Evolutionary conservation across 2,113 vertebrate species (phyloP), one percentile per base, ranked within the genome.

Genomic region (Craseonycteris thonglongyai): DNA sequence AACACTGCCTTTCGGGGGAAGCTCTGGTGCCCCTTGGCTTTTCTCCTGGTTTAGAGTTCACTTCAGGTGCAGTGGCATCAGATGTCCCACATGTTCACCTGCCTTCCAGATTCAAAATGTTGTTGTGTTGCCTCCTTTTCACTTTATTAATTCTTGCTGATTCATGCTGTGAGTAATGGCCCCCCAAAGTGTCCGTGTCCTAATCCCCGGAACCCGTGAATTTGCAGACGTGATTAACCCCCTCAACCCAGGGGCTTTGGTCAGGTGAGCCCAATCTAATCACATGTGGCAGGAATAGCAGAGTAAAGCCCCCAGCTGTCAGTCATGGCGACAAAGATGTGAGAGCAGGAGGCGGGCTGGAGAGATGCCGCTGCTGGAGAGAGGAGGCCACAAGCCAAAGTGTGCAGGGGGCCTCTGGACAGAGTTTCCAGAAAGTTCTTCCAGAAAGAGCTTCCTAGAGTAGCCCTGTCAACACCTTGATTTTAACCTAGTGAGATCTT

Each of bases 1-100:
- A 42, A 65, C 8, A 19, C 13, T 2, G 8, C 18, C 75, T 82
- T n/a, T 35, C 2, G 63, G 66, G 38, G 58, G 42, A 4, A 61
- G 82, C 21, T 2, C 3, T 33, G 40, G 26, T 2, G 4, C 18
- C 54, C 61, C 9, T 5, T 8, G 61, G 40, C 13, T 19, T 86
- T 9, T n/a, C 30, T 40, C 6, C 38, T 8, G 5, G 26, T 6
- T 42, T 69, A 8, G 38, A n/a, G 54, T 30, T 72, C 28, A 18
- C 38, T 14, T 19, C 16, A n/a, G 54, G 78, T 4, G 16, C 65
- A 35, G 0, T 1, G 10, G 61, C 49, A 19, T 35, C 3, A 1
- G 12, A 22, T 8, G 22, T n/a, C 12, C 28, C 38, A 7, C 24
- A 0, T 0, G 0, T 18, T 8, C 30, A 2, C 22, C 76, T 33